Base-by-base conservation (phyloP, 92 coral and sea anemone species). In the Zoanthus solanderi region DNA sequence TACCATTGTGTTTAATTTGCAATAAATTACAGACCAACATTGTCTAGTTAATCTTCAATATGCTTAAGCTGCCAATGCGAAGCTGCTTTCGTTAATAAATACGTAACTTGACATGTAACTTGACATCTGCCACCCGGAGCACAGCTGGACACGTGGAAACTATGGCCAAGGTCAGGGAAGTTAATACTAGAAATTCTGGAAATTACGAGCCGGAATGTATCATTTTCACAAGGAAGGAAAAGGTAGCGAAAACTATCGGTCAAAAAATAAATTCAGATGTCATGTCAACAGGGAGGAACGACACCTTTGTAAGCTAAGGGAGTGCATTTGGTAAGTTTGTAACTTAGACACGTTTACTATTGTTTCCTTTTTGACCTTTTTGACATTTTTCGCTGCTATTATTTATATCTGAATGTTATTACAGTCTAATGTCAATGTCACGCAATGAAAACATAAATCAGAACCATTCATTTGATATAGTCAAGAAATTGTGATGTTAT, bases 221-320 rank as follows among this genome's bases (percentile, higher is more conserved):
- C 23, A 23, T 47, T 14, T 80, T 72, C 0, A 23, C 74, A 75
- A 80, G 56, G 85, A 80, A 32, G 85, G 85, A 48, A 78, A 78
- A 78, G 84, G 84, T 17, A 71, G 84, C 71, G 84, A 78, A 78
- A 78, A 78, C 66, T 50, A 78, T 71, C 71, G 71, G 85, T 46
- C 85, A 71, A 80, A 80, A 80, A 56, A 61, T 80, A 60, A 58
- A 60, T 80, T 80, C 85, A 80, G 85, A 80, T 80, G 73, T 80
- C 72, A 9, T 60, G 85, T 31, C 85, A 32, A 47, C 16, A 80
- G 66, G 84, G 84, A 79, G 34, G 68, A 79, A 79, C 61, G 84
- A 79, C 12, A 71, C 69, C 84, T 48, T 48, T 11, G 53, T 31
- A 83, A 83, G 77, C 79, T 68, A 66, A 83, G 87, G 56, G 87